Evolutionary conservation across 64 coral and sea anemone genomes (phyloP).

Genomic region (Porites lutea): DNA sequence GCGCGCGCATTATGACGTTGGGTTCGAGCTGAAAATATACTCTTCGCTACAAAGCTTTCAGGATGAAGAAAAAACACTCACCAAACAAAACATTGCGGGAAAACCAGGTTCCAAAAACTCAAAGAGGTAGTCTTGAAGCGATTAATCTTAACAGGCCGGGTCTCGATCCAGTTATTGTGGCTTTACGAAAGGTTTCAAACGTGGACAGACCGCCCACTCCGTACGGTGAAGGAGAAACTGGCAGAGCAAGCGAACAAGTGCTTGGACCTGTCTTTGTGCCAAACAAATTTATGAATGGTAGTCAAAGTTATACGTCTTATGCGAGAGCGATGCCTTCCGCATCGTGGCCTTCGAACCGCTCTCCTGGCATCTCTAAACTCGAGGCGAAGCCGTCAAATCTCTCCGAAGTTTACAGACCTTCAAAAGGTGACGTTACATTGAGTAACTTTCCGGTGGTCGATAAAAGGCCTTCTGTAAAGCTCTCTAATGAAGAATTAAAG

Average conservation of each 20-base stretch:
- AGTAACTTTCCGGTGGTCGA: not conserved
- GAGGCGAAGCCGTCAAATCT: slow-evolving; percentile 30
- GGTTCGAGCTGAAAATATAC: not conserved
- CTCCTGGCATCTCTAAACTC: slow-evolving; percentile 3
- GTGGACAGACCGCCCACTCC: slow-evolving; percentile 14
- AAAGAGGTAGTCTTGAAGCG: slow-evolving; percentile 13
- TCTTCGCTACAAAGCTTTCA: not conserved
- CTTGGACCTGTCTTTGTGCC: slow-evolving; percentile 28
- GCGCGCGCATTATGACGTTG: slow-evolving; percentile 53
- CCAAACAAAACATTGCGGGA: slow-evolving; percentile 15
- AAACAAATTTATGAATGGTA: slow-evolving; percentile 46
- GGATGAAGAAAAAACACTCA: slow-evolving; percentile 27
- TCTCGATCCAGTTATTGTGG: slow-evolving; percentile 15
- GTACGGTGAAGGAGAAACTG: slow-evolving; percentile 17
- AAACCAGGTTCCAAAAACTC: slow-evolving; percentile 23
- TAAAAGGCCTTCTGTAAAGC: not conserved
- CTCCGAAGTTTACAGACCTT: slow-evolving; percentile 21
- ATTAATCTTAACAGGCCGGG: not conserved
- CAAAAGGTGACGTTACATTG: not conserved
- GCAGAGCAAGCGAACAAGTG: slow-evolving; percentile 20
- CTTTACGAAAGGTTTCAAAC: slow-evolving; percentile 36
- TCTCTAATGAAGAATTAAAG: slow-evolving; percentile 36
- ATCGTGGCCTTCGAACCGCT: slow-evolving; percentile 1
- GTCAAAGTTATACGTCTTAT: slow-evolving; percentile 19
- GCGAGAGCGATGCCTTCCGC: not conserved